Evolutionary conservation across 2,888 invertebrate genomes (phyloP), one percentile per base, ranked within the genome.

Genomic region (Drosophila paranaensis): DNA sequence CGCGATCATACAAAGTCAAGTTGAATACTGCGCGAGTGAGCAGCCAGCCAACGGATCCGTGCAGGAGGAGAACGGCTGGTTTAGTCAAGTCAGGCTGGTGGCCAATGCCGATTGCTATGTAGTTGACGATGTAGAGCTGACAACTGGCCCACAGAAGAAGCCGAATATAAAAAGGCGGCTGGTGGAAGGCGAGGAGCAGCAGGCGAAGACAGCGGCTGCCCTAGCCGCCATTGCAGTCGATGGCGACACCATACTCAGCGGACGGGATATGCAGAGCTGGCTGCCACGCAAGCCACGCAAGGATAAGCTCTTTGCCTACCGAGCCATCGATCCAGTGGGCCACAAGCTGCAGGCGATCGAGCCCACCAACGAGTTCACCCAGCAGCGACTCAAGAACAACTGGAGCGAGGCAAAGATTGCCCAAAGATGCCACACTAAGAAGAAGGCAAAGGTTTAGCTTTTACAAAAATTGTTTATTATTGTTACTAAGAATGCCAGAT

Each of bases 341-440:
- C 45, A 68, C 6, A 65, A 67, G 6, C 62, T 87, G 1, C 61
- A 75, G 56, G 75, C 75, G 0, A 74, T 81, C 14, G 89, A 83
- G 33, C 61, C 74, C 8, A 65, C 37, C 10, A 91, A 86, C 56
- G 91, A 91, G 67, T 91, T 91, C 54, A 85, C 88, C 0, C 61
- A 78, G n/a, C 37, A 71, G 3, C 66, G 91, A 4, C 71, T 68
- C 5, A 88, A 88, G 56, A 91, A 91, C 66, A 71, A 81, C 14
- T 91, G 91, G 91, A 82, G 83, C 61, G 89, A 90, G 63, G 54
- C 76, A 0, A 90, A 88, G 78, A 91, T 91, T n/a, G 14, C 57
- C 6, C 50, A 74, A 57, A 70, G 30, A 60, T 14, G 57, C 35
- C 61, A 60, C 27, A 51, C 67, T 10, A 56, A 57, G 71, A 78